Evolutionary conservation across 1,140 invertebrate genomes (phyloP).

Genomic region (Ceratosolen fusciceps): DNA sequence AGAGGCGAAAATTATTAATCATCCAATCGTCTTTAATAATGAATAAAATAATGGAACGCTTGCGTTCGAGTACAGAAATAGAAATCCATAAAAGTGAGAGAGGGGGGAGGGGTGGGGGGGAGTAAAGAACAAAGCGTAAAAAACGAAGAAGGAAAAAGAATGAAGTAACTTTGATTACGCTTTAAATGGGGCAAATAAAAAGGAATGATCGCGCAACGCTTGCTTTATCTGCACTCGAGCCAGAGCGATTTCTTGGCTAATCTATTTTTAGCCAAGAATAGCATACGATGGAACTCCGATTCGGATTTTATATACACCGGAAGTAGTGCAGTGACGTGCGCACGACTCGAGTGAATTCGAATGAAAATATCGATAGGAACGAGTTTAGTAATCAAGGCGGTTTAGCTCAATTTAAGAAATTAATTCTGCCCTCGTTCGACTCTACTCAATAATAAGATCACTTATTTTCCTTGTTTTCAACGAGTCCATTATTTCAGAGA

Average conservation of each 20-base stretch:
- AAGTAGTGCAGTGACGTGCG: conserved; percentile 31
- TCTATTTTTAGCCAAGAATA: conserved; percentile 46
- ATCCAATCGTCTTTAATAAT: neutral
- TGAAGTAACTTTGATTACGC: neutral
- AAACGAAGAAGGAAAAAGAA: neutral
- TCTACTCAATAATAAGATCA: conserved; percentile 9
- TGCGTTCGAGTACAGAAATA: neutral
- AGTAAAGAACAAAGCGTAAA: no score
- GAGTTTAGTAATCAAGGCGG: conserved; percentile 33
- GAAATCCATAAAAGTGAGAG: no score
- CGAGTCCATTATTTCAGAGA: neutral
- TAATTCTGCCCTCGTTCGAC: conserved; percentile 16
- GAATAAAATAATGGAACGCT: neutral
- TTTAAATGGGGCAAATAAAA: conserved; percentile 24
- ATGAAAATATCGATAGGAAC: conserved; percentile 25
- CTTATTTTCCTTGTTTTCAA: conserved; percentile 1
- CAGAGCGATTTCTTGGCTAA: conserved; percentile 8
- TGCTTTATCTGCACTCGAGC: conserved; percentile 23
- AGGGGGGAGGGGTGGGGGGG: no score
- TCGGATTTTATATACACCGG: conserved; percentile 42
- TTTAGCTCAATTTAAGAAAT: conserved; percentile 34
- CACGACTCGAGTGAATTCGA: conserved; percentile 9
- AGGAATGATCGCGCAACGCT: conserved; percentile 44
- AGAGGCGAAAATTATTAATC: neutral
- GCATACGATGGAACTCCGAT: conserved; percentile 43